Conservation (phyloP, 2,888 invertebrate species). For the Scaptomyza tumidula region DNA sequence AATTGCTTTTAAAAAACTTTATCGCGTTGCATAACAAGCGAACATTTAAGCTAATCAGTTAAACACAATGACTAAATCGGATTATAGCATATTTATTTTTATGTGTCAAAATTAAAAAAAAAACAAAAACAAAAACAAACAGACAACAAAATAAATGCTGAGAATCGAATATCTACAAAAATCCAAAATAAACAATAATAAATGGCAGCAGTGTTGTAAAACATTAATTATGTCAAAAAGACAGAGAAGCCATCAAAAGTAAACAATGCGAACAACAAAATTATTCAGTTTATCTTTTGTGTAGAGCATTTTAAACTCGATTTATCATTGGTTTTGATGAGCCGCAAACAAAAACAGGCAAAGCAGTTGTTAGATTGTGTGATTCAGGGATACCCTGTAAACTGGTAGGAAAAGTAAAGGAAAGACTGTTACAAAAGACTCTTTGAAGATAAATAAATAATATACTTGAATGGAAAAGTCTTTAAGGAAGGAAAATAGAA, state of each 20-base stretch:
- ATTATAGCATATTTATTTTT: constrained; percentile 64
- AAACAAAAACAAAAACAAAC: constrained; percentile 1
- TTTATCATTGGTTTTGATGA: constrained; percentile 70
- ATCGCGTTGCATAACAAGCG: too few relatives aligned
- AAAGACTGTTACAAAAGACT: too few relatives aligned
- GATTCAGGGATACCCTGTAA: too few relatives aligned
- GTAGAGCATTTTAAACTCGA: constrained; percentile 66
- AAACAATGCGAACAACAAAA: constrained; percentile 51
- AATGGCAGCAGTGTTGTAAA: constrained; percentile 41
- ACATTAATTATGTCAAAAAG: constrained; percentile 66
- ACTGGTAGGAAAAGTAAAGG: too few relatives aligned
- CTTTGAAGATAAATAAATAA: too few relatives aligned
- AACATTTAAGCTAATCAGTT: constrained; percentile 51
- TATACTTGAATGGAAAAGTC: too few relatives aligned
- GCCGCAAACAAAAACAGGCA: constrained; percentile 11
- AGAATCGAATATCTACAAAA: constrained; percentile 9
- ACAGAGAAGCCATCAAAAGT: neutral
- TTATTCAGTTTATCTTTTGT: constrained; percentile 55
- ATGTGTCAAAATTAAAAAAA: constrained; percentile 26
- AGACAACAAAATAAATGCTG: constrained; percentile 5
- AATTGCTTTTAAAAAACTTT: constrained; percentile 17
- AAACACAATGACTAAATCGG: constrained; percentile 63
- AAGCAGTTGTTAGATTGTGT: too few relatives aligned
- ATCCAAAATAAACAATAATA: constrained; percentile 8
- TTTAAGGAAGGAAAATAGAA: too few relatives aligned